Percentiles rank a stretch among this genome's conserved stretches.
These are phyloP conservation scores for Varecia variegata DNA, from an alignment of 2,797 vertebrate genomes.

Conservation along the genomic window DNA sequence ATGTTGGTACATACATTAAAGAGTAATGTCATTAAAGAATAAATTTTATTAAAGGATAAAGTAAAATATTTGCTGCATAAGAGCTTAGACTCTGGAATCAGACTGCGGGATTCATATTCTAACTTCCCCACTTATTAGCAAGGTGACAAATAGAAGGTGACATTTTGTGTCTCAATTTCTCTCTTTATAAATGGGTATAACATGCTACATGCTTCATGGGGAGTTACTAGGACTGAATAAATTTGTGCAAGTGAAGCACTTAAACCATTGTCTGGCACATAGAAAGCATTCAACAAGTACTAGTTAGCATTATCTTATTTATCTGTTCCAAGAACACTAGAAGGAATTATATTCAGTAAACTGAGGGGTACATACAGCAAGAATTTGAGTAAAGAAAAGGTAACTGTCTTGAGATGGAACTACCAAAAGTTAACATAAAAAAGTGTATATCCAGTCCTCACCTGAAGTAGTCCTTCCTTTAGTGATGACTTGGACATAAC, in stretches of 20 bases:
- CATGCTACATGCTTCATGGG: not conserved
- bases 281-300: not conserved
- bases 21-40: not conserved
- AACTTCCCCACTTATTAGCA: not conserved
- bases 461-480: not conserved
- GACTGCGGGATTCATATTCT: not conserved
- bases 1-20: not conserved
- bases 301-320: not conserved
- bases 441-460: not conserved
- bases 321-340: not conserved
- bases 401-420: not conserved
- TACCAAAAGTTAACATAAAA: conserved; percentile 7
- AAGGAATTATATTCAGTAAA: not conserved
- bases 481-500: not conserved
- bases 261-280: not conserved
- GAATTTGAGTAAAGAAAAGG: conserved; percentile 16
- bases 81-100: not conserved
- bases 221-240: not conserved
- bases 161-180: not conserved
- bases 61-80: not conserved
- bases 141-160: not conserved
- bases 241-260: not conserved
- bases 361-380: not conserved
- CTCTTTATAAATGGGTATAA: not conserved
- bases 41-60: conserved; percentile 6